Conservation (phyloP, 1,140 invertebrate genomes). For the Sipha flava region DNA sequence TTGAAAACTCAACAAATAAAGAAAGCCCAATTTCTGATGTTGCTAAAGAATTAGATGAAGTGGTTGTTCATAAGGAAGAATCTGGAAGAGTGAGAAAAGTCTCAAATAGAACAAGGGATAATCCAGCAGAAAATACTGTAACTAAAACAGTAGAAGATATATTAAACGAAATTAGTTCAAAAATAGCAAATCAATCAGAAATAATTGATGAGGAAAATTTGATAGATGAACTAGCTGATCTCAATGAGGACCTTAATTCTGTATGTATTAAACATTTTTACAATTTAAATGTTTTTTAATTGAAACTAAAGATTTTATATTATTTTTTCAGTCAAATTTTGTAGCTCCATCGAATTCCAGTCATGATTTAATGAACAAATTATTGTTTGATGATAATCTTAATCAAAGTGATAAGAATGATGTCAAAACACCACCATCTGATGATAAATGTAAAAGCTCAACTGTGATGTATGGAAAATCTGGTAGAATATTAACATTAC, state of each 20-base stretch:
- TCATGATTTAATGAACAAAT: constrained; percentile 22
- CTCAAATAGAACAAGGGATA: not conserved
- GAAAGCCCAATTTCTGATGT: not conserved
- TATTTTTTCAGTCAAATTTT: constrained; percentile 25
- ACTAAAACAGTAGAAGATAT: constrained; percentile 26
- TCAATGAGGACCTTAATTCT: constrained; percentile 26
- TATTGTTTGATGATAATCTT: constrained; percentile 1
- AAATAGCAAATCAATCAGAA: constrained; percentile 8
- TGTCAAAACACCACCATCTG: not conserved
- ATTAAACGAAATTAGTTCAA: constrained; percentile 24
- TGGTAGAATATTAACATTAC: constrained; percentile 2
- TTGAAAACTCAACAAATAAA: not conserved
- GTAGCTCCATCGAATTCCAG: constrained; percentile 24
- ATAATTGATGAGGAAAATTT: constrained; percentile 22
- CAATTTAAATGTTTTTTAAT: too few species aligned
- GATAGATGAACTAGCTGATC: constrained; percentile 22
- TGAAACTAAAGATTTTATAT: not conserved
- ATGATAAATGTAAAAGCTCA: not conserved
- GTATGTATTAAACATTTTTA: not conserved
- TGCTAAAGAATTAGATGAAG: not conserved
- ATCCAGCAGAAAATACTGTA: constrained; percentile 1
- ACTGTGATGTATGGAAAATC: constrained; percentile 25
- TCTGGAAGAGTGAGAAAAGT: not conserved
- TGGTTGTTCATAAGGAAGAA: not conserved
- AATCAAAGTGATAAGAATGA: not conserved